These are phyloP conservation scores for Incurvaria masculella DNA, from an alignment of 2,888 invertebrate genomes.

Conservation along the genomic window DNA sequence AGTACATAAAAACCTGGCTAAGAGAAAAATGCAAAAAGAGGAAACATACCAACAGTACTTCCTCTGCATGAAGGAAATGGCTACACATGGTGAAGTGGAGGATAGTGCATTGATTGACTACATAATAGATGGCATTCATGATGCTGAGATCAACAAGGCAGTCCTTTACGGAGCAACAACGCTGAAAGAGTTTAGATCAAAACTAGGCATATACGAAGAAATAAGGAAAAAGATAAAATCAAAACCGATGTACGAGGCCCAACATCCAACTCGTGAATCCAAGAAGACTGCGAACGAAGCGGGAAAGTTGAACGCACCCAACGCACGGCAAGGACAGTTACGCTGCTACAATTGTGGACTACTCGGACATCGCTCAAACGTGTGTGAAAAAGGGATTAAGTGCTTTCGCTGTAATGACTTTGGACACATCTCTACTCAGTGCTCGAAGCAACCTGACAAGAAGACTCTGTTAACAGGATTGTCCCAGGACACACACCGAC, in stretches of 20 bases:
- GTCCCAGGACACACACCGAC: not conserved
- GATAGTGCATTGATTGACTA: constrained; percentile 26
- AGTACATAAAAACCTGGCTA: not conserved
- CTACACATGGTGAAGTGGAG: no score
- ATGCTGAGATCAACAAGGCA: constrained; percentile 7
- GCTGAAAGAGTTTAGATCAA: no score
- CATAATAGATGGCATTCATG: constrained; percentile 27
- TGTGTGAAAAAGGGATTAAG: no score
- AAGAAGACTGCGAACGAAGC: no score
- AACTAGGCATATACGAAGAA: no score
- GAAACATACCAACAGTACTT: not conserved
- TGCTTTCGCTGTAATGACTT: not conserved
- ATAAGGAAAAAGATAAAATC: no score
- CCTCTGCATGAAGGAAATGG: constrained; percentile 25
- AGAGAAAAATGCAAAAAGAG: not conserved
- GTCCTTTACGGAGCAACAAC: not conserved
- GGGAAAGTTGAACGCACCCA: no score
- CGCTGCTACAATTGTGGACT: no score
- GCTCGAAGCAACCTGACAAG: not conserved
- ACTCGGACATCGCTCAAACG: no score
- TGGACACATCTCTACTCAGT: not conserved
- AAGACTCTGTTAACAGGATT: not conserved
- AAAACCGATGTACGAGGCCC: no score
- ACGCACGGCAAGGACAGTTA: no score
- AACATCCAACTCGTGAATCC: no score